These are phyloP conservation scores for Monopis laevigella DNA, from an alignment of 2,888 invertebrate species.

Conservation along the genomic window DNA sequence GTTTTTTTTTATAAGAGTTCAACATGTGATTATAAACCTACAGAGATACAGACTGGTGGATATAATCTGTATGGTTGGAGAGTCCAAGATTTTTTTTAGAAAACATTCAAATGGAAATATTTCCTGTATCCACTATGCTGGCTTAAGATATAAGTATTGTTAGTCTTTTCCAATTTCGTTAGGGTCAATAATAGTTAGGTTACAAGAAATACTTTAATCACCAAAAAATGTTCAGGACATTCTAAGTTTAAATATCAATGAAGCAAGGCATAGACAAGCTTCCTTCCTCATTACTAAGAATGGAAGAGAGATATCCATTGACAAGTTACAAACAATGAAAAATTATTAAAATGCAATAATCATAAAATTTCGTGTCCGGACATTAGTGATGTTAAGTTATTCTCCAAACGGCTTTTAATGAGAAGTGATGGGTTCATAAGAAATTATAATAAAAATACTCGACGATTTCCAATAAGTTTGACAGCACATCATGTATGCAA, in stretches of 20 bases:
- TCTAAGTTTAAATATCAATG: constrained; percentile 13
- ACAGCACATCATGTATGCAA: constrained; percentile 48
- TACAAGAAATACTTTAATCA: too few relatives aligned
- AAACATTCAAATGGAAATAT: too few relatives aligned
- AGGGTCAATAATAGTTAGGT: too few relatives aligned
- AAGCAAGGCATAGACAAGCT: constrained; percentile 41
- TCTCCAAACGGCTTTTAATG: constrained; percentile 66
- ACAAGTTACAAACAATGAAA: constrained; percentile 50
- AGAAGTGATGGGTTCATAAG: constrained; percentile 67
- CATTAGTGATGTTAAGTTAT: constrained; percentile 64
- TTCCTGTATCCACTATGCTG: too few relatives aligned
- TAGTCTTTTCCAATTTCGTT: too few relatives aligned
- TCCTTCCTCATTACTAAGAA: constrained; percentile 58
- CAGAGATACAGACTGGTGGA: too few relatives aligned
- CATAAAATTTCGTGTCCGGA: constrained; percentile 65
- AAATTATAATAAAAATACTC: constrained; percentile 37
- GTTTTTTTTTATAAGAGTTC: too few relatives aligned
- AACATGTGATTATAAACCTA: too few relatives aligned
- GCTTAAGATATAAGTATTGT: too few relatives aligned
- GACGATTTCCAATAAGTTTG: constrained; percentile 33
- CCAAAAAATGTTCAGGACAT: too few relatives aligned
- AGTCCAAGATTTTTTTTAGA: too few relatives aligned
- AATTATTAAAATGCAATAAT: constrained; percentile 66
- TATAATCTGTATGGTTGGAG: too few relatives aligned
- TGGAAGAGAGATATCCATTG: constrained; percentile 34